Conservation (phyloP, 2,113 vertebrate genomes). For the Notarius lentiginosus region DNA sequence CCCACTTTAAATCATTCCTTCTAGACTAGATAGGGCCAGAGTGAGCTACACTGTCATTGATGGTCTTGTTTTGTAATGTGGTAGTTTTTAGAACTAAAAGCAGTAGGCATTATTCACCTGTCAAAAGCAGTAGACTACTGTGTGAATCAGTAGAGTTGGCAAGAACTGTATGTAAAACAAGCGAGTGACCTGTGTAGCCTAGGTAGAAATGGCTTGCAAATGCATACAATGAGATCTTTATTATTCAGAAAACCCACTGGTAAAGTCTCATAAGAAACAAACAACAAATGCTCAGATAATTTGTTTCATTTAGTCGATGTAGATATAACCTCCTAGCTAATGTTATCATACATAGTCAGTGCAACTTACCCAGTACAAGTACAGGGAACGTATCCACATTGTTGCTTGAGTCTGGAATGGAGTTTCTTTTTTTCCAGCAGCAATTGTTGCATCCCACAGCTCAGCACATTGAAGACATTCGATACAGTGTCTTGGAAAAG, state of each 20-base stretch:
- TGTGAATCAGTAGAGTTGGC: too few relatives aligned
- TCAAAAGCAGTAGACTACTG: too few relatives aligned
- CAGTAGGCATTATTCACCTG: too few relatives aligned
- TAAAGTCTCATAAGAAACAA: not conserved
- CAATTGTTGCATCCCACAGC: too few relatives aligned
- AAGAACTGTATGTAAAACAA: not conserved
- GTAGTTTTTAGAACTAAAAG: too few relatives aligned
- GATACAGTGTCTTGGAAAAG: too few relatives aligned
- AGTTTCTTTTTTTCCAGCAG: not conserved
- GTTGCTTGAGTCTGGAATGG: not conserved
- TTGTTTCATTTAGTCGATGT: not conserved
- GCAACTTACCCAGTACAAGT: not conserved
- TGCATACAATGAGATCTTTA: not conserved
- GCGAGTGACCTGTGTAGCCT: not conserved
- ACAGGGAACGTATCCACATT: not conserved
- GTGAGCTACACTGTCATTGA: too few relatives aligned
- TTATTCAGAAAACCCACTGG: not conserved
- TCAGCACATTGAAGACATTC: too few relatives aligned
- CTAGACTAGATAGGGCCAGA: too few relatives aligned
- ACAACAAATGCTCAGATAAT: not conserved
- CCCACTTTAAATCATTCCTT: too few relatives aligned
- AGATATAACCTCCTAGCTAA: not conserved
- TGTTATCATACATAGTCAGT: not conserved
- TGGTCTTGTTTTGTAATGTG: too few relatives aligned
- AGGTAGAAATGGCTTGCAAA: not conserved